Evolutionary conservation across 2,888 invertebrate species (phyloP), one percentile per base, ranked within the genome.

Genomic region (Lycocerus yunnanus): DNA sequence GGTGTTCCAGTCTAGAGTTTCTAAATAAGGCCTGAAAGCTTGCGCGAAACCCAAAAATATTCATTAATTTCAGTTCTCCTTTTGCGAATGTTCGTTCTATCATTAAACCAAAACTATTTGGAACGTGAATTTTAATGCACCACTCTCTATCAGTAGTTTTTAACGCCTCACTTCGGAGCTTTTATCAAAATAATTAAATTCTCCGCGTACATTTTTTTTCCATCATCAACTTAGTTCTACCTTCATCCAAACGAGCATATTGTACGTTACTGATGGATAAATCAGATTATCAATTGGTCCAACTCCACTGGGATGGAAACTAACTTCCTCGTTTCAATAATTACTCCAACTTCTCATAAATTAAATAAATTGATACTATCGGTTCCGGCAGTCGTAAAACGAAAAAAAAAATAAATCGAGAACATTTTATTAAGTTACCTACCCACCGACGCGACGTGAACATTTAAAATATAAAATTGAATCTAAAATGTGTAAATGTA

Each of bases 21-120:
- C 69, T 43, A 70, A 70, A 69, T 69, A 69, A 60, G 24, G 21
- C 27, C 60, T 60, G 15, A 16, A 43, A 18, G 68, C 63, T 27
- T 15, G 15, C 24, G n/a, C 58, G 63, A 70, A 70, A 43, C 69
- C 69, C 65, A 70, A 70, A 70, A 70, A 70, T 70, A 70, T 61
- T 70, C 63, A 70, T 70, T 70, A 70, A 66, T 63, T 63, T 63
- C 61, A 24, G 27, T 27, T 61, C 27, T 61, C 61, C 60, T 27
- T 61, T 61, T 60, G 15, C 69, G 24, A 43, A 61, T n/a, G 60
- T 61, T 69, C 69, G 21, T 60, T 61, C 15, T 14, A 66, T 20
- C 14, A 24, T 60, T 27, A 69, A 58, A 16, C 63, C 27, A 63
- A 70, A 70, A 63, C 69, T 65, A 65, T 65, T 58, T 58, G 16